phyloP scores from a whole-genome alignment of 1,140 invertebrate species.

The Portunus trituberculatus region DNA sequence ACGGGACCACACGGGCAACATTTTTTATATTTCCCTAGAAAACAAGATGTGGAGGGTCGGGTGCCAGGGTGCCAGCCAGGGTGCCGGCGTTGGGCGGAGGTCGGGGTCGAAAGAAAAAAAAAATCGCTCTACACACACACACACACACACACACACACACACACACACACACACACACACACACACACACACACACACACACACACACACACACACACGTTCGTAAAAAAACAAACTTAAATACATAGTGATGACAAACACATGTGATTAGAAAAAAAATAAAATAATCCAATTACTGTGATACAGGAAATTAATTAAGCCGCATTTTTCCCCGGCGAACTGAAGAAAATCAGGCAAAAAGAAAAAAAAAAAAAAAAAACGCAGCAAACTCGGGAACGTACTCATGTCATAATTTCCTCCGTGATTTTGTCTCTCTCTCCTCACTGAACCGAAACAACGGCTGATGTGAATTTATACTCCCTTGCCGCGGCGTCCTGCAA shows the following conservation, averaged over 20 bases:
- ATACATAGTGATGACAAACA: not conserved
- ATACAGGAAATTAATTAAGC: not conserved
- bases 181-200: conserved; percentile 34
- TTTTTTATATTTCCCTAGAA: not conserved
- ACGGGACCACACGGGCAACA: conserved; percentile 27
- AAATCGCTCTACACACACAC: conserved; percentile 28
- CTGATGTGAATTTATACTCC: not conserved
- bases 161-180: not conserved
- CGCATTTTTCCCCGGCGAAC: not conserved
- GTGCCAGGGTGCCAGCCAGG: not conserved
- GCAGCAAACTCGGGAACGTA: not conserved
- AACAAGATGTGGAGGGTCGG: not conserved
- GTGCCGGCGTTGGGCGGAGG: not conserved
- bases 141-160: conserved; percentile 6
- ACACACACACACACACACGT: not conserved
- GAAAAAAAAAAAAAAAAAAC: not conserved
- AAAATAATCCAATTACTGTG: not conserved
- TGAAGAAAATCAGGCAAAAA: not conserved
- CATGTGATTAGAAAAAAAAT: not conserved
- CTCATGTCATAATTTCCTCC: not conserved
- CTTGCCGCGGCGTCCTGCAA: not conserved
- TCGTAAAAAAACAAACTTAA: not conserved
- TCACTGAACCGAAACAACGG: not conserved
- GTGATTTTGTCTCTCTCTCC: not conserved
- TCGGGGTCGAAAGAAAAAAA: not conserved